phyloP scores from a whole-genome alignment of 2,113 vertebrate genomes.

The Neofelis nebulosa region DNA sequence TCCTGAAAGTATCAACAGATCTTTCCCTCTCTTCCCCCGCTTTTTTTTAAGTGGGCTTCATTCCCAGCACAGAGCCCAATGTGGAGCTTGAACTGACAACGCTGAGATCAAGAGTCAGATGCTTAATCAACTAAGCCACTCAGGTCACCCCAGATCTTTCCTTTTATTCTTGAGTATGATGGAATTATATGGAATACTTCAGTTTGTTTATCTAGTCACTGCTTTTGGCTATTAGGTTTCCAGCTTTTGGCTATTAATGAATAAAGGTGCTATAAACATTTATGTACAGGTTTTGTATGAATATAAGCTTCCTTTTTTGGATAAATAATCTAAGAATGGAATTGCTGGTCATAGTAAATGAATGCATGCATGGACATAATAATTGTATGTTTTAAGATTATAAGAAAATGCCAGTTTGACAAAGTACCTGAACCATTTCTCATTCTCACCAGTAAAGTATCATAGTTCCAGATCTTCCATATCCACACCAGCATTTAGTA shows the following conservation, averaged over 20 bases:
- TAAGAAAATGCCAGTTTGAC: neutral
- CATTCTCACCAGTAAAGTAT: neutral
- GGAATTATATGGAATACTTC: neutral
- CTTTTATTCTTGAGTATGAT: neutral
- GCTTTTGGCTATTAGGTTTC: neutral
- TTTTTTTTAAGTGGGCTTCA: too few relatives aligned
- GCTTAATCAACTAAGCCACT: too few relatives aligned
- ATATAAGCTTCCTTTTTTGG: neutral
- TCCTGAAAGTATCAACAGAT: neutral
- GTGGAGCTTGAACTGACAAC: too few relatives aligned
- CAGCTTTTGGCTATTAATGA: neutral
- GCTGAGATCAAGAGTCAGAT: too few relatives aligned
- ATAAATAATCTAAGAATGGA: neutral
- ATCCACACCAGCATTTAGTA: neutral
- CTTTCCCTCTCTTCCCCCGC: neutral
- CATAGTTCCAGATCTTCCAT: neutral
- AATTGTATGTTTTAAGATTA: neutral
- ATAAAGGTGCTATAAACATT: neutral
- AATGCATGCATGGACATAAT: neutral
- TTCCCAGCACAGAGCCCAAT: too few relatives aligned
- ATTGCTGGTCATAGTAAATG: neutral
- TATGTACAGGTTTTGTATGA: neutral
- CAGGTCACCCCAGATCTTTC: neutral
- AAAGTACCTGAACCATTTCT: neutral
- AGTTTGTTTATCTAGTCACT: neutral